Evolutionary conservation across 2,113 vertebrate genomes (phyloP).

Genomic region (Xyliphius kryptos): DNA sequence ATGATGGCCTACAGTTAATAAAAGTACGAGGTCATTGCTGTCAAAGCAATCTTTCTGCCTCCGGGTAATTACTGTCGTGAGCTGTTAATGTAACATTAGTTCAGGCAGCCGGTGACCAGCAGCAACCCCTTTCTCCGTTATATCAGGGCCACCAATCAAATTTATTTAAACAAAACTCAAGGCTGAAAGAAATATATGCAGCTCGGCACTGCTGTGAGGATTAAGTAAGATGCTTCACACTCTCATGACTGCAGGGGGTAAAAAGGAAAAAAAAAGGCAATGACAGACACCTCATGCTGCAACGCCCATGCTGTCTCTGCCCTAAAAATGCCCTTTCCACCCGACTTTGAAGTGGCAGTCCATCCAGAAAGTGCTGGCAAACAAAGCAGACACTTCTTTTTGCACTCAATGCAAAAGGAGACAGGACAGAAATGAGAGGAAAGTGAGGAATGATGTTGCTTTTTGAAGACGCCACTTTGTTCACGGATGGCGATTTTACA

Average conservation of each 20-base stretch:
- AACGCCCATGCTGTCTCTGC: slow-evolving; percentile 47
- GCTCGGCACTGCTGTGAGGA: neutral
- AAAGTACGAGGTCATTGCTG: slow-evolving; percentile 54
- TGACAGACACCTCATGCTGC: slow-evolving; percentile 42
- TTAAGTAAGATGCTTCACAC: too few relatives aligned
- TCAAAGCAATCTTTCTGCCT: slow-evolving; percentile 59
- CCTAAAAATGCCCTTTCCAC: slow-evolving; percentile 50
- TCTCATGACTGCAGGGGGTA: too few relatives aligned
- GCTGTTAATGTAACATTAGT: slow-evolving; percentile 61
- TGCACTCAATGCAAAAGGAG: slow-evolving; percentile 28
- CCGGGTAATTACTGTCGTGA: slow-evolving; percentile 61
- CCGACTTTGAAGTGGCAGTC: slow-evolving; percentile 59
- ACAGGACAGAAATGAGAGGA: slow-evolving; percentile 19
- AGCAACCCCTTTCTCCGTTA: slow-evolving; percentile 41
- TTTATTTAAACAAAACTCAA: neutral
- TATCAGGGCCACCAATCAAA: slow-evolving; percentile 8
- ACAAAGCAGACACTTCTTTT: slow-evolving; percentile 50
- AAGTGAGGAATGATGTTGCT: slow-evolving; percentile 33
- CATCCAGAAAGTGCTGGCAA: slow-evolving; percentile 36
- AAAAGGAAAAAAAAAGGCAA: slow-evolving; percentile 27
- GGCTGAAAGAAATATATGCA: neutral
- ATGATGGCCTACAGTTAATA: slow-evolving; percentile 61
- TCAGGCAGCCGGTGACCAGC: slow-evolving; percentile 50
- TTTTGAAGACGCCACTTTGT: slow-evolving; percentile 43
- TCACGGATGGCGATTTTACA: slow-evolving; percentile 31